Evolutionary conservation across 2,113 vertebrate genomes (phyloP), one percentile per base, ranked within the genome.

Genomic region (Sebastes fasciatus): DNA sequence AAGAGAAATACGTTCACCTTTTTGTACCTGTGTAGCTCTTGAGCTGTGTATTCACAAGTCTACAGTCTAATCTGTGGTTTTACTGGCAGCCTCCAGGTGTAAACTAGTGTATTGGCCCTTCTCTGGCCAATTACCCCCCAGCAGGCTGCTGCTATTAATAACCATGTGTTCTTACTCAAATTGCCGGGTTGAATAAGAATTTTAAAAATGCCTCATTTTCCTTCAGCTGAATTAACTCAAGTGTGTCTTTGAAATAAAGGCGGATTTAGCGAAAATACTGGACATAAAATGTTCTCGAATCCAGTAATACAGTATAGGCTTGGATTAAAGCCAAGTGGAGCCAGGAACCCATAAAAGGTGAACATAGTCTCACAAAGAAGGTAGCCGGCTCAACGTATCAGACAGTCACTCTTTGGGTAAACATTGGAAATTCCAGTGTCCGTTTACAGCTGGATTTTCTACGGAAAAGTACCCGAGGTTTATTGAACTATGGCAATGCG

Each of bases 61-160:
- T 7, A 48, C 21, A 58, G 17, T 43, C 21, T 7, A 40, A 9
- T 54, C 42, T 58, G 54, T 45, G 55, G 68, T 74, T 83, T 77
- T 48, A 77, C 55, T 46, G 11, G 73, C 46, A 55, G 68, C 26
- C 60, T 74, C 40, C 73, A 63, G 79, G 77, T 74, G 68, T 80
- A 5, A 13, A 23, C 46, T 60, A 34, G 45, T 51, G 11, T 3
- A 3, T 0, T 23, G 17, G 34, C 48, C 13, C 17, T 10, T 54
- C 58, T 26, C 69, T 74, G 60, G 12, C 23, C 79, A 73, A 74
- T 69, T 67, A 69, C 63, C 26, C 26, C 45, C 26, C 51, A 54
- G 54, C 57, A 21, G 34, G 26, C 62, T 14, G 62, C 5, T 51
- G 26, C 65, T 55, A 54, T 48, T 52, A 67, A 72, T 49, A 75